Base-by-base conservation (phyloP, 1,140 invertebrate genomes). In the Dinothrombium tinctorium region DNA sequence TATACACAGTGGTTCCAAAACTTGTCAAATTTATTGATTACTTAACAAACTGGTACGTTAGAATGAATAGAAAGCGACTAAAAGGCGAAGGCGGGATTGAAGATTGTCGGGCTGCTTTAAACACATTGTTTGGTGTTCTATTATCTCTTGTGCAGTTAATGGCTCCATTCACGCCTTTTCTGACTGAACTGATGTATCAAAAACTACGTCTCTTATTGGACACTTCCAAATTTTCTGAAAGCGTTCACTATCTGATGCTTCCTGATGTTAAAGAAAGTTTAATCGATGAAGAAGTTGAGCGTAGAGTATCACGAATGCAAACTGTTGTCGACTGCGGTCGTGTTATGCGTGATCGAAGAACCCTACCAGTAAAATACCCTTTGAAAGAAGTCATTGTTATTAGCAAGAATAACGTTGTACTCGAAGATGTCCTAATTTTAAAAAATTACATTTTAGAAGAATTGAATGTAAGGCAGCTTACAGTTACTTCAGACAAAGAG, bases 21-120 rank as follows among this genome's bases (percentile, higher is more conserved):
- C 60, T 99, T 11, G 76, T 94, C 0, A 87, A 89, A 56, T 98
- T 89, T 58, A 86, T 98, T 48, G 87, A 96, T 53, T 80, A 94
- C 54, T 66, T 99, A 3, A 96, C 89, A 4, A 99, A 98, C 57
- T 95, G 89, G 86, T 95, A 96, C 56, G 86, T 99, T 7, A 67
- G 90, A 42, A 82, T 96, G 71, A 98, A 98, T 57, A 69, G 92
- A 38, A 78, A 74, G 52, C 68, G 92, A 33, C 67, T 96, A 28
- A 92, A 72, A 61, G 86, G 84, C 47, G 83, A 95, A 54, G 62
- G 60, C 49, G 62, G 69, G 2, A 40, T 55, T 14, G 61, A 68
- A 12, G 87, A 98, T 53, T 86, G 83, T 53, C 62, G 72, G 36
- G 61, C 72, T 32, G 83, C 87, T 0, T 57, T 98, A 21, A 73